Conservation (phyloP, 2,888 invertebrate genomes). For the Flexamia atlantica region DNA sequence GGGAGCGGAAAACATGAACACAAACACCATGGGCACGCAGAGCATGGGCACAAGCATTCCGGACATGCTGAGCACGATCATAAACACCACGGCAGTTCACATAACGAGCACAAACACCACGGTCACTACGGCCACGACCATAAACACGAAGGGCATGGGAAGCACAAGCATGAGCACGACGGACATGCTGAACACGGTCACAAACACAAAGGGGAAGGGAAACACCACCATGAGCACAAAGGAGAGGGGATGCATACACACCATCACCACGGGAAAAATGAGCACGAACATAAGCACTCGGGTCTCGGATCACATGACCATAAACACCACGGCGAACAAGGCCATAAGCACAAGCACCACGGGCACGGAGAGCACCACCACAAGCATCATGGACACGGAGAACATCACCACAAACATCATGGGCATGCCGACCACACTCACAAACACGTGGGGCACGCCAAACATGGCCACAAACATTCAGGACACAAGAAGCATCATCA, state of each 20-base stretch:
- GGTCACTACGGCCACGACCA: conserved; percentile 52
- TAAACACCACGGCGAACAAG: conserved; percentile 66
- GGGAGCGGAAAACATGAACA: conserved; percentile 66
- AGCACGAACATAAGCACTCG: conserved; percentile 67
- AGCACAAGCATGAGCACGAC: conserved; percentile 67
- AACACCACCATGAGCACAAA: conserved; percentile 64
- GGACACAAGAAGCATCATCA: conserved; percentile 69
- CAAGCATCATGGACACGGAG: conserved; percentile 67
- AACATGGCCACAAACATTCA: conserved; percentile 70
- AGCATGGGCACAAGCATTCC: conserved; percentile 67
- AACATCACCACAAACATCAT: conserved; percentile 67
- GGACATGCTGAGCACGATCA: conserved; percentile 69
- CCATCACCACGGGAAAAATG: conserved; percentile 64
- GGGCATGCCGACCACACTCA: conserved; percentile 67
- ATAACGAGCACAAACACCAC: conserved; percentile 47
- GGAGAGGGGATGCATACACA: conserved; percentile 63
- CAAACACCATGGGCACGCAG: conserved; percentile 64
- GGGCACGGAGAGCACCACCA: conserved; percentile 63
- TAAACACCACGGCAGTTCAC: conserved; percentile 65
- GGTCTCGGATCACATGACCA: conserved; percentile 65
- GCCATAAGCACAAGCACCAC: conserved; percentile 67
- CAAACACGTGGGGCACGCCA: conserved; percentile 65
- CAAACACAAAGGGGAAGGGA: conserved; percentile 65
- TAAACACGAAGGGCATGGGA: conserved; percentile 57
- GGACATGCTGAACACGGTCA: conserved; percentile 66